These are phyloP conservation scores for Brienomyrus longianalis DNA, from an alignment of 2,113 vertebrate species.

Conservation along the genomic window DNA sequence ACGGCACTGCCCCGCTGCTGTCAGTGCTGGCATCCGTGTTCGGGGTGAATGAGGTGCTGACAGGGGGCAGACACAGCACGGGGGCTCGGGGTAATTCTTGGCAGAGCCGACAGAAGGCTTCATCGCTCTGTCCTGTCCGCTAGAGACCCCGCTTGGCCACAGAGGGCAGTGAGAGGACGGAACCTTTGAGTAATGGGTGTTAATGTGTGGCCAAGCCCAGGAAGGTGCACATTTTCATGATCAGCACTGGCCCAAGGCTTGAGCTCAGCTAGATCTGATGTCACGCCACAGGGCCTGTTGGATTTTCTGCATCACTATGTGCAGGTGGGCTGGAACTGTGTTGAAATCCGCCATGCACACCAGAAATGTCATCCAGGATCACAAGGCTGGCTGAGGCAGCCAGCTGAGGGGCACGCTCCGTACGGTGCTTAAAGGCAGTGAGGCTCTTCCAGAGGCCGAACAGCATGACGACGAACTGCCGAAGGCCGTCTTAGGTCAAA, in stretches of 20 bases:
- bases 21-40: background rate
- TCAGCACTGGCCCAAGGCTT: background rate
- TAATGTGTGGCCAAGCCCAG: background rate
- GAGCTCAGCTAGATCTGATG: background rate
- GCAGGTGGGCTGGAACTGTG: background rate
- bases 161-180: background rate
- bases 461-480: background rate
- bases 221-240: background rate
- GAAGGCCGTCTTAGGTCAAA: background rate
- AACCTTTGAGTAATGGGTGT: constrained; percentile 4
- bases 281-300: background rate
- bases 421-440: background rate
- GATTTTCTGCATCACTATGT: background rate
- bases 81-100: background rate
- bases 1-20: background rate
- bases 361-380: background rate
- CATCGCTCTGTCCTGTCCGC: background rate
- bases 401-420: background rate
- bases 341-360: background rate
- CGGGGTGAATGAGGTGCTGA: background rate
- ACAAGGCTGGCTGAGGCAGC: background rate
- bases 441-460: background rate
- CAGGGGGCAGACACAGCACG: background rate
- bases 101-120: background rate
- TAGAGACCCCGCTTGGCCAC: background rate